Conservation (phyloP, 2,888 invertebrate species). For the Vanessa cardui region DNA sequence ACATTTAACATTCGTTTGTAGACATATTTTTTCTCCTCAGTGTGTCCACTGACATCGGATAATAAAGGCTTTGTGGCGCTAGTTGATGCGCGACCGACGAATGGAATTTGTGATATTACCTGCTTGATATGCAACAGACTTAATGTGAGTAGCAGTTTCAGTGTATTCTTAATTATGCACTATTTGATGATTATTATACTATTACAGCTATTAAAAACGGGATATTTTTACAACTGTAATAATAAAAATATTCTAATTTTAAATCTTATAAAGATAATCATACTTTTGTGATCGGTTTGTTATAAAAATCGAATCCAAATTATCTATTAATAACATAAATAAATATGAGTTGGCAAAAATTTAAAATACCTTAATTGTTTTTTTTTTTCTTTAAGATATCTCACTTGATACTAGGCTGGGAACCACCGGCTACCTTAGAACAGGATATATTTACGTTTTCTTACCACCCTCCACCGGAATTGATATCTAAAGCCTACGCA, state of each 20-base stretch:
- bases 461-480: conserved; percentile 86
- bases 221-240: too few species aligned
- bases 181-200: too few species aligned
- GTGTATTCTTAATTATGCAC: too few species aligned
- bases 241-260: too few species aligned
- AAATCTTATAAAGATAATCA: too few species aligned
- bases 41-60: conserved; percentile 63
- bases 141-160: conserved; percentile 57
- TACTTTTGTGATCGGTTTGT: too few species aligned
- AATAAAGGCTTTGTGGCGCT: conserved; percentile 60
- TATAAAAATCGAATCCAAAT: too few species aligned
- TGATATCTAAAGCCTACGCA: conserved; percentile 85
- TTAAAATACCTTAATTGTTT: neutral
- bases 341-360: too few species aligned
- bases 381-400: conserved; percentile 83
- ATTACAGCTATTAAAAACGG: too few species aligned
- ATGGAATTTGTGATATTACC: conserved; percentile 67
- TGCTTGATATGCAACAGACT: conserved; percentile 70
- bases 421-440: conserved; percentile 80
- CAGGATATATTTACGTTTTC: conserved; percentile 73
- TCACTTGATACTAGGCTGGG: conserved; percentile 88
- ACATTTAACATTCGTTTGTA: neutral
- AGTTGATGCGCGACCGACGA: conserved; percentile 67
- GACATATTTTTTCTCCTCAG: conserved; percentile 50
- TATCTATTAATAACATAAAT: too few species aligned